phyloP scores from a whole-genome alignment of 1,140 invertebrate genomes.

The Liolophura sinensis region DNA sequence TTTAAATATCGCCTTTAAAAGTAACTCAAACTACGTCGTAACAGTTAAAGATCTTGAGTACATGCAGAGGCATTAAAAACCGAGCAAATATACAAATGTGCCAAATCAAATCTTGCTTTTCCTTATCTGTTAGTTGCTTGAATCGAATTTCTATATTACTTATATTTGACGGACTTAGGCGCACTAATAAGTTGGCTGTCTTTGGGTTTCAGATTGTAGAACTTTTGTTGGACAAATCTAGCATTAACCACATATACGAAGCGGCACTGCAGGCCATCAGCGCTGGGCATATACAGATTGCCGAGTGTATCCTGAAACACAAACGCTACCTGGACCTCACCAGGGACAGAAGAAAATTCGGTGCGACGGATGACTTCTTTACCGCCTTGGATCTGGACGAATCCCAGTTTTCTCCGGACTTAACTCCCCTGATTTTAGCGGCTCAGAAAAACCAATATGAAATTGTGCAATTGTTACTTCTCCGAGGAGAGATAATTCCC shows the following conservation, averaged over 20 bases:
- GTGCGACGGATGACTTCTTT: slow-evolving; percentile 44
- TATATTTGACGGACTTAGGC: too few species aligned
- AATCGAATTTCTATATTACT: too few species aligned
- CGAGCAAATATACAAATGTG: too few species aligned
- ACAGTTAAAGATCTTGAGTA: too few species aligned
- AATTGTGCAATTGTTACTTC: slow-evolving; percentile 54
- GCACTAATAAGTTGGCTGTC: too few species aligned
- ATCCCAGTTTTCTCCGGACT: slow-evolving; percentile 51
- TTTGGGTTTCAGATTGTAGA: slow-evolving; percentile 40
- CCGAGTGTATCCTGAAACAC: slow-evolving; percentile 55
- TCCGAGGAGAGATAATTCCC: slow-evolving; percentile 50
- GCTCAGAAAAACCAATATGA: slow-evolving; percentile 57
- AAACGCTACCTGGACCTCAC: slow-evolving; percentile 50
- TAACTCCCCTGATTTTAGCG: slow-evolving; percentile 56
- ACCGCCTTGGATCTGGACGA: slow-evolving; percentile 39
- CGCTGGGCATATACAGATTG: slow-evolving; percentile 53
- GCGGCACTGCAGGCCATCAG: slow-evolving; percentile 56
- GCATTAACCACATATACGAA: slow-evolving; percentile 50
- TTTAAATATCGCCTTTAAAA: too few species aligned
- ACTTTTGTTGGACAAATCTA: slow-evolving; percentile 44
- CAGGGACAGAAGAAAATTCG: slow-evolving; percentile 43
- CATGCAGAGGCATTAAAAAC: too few species aligned
- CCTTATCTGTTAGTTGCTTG: too few species aligned
- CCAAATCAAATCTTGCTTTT: too few species aligned
- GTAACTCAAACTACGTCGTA: too few species aligned